phyloP scores from a whole-genome alignment of 2,797 vertebrate genomes.

The Setipinna tenuifilis region DNA sequence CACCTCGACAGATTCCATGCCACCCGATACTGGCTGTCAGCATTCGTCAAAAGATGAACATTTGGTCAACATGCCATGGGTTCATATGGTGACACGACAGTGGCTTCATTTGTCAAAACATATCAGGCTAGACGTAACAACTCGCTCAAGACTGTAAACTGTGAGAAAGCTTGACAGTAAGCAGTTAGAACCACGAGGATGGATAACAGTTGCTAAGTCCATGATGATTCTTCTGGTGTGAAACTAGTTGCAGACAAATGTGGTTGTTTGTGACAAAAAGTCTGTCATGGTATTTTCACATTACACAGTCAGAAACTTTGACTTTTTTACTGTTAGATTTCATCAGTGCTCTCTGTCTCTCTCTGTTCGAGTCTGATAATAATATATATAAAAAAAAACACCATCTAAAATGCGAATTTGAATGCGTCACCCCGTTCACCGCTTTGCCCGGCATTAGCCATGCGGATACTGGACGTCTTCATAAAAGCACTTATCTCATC shows the following conservation, averaged over 20 bases:
- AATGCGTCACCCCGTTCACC: not conserved
- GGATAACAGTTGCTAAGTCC: not conserved
- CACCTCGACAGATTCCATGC: slow-evolving; percentile 1
- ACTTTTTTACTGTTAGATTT: not conserved
- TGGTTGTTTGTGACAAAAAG: not conserved
- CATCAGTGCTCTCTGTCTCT: not conserved
- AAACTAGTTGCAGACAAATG: not conserved
- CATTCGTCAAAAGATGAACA: slow-evolving; percentile 15
- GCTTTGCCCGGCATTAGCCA: slow-evolving; percentile 67
- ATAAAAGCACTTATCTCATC: slow-evolving; percentile 80
- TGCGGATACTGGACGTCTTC: slow-evolving; percentile 76
- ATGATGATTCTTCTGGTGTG: not conserved
- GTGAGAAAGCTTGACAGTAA: not conserved
- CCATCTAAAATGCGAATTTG: not conserved
- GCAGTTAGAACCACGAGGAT: too few species aligned
- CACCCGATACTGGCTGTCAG: slow-evolving; percentile 13
- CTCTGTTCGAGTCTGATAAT: not conserved
- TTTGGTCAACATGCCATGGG: not conserved
- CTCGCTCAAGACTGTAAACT: not conserved
- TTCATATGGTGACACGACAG: not conserved
- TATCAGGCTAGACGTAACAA: not conserved
- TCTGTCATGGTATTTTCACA: not conserved
- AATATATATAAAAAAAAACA: slow-evolving; percentile 29
- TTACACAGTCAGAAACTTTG: not conserved
- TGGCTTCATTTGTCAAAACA: slow-evolving; percentile 13